phyloP scores from a whole-genome alignment of 2,797 vertebrate species.

The Fistularia commersonii region DNA sequence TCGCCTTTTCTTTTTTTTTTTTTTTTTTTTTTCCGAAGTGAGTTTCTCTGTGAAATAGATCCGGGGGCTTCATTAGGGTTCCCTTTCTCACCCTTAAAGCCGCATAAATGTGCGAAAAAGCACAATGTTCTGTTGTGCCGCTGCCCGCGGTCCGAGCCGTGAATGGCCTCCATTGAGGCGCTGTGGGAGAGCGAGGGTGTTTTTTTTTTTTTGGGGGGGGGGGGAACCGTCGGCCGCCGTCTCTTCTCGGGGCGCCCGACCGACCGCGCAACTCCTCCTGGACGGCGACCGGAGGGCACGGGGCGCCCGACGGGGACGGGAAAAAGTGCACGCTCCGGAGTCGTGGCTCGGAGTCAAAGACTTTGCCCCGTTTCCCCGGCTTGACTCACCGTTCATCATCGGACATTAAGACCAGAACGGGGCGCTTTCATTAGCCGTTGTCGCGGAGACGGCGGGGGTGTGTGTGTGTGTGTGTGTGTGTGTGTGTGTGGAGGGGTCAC shows the following conservation, averaged over 20 bases:
- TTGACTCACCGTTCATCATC: conserved; percentile 65
- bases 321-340: conserved; percentile 26
- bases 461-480: too few species aligned
- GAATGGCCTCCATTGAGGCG: conserved; percentile 62
- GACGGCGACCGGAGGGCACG: conserved; percentile 37
- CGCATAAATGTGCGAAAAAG: conserved; percentile 37
- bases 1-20: conserved; percentile 4
- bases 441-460: too few species aligned
- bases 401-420: conserved; percentile 65
- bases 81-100: conserved; percentile 47
- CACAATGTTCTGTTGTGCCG: conserved; percentile 61
- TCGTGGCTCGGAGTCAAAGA: conserved; percentile 55
- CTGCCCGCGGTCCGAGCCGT: conserved; percentile 36
- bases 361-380: conserved; percentile 47
- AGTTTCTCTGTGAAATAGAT: too few species aligned
- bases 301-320: conserved; percentile 35
- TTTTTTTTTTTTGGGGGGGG: too few species aligned
- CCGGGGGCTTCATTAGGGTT: conserved; percentile 31
- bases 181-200: conserved; percentile 42
- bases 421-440: conserved; percentile 48
- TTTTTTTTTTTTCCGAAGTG: conserved; percentile 33
- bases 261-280: conserved; percentile 37
- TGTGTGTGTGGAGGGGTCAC: too few species aligned
- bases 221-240: too few species aligned
- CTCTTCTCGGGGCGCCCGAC: conserved; percentile 44